These are phyloP conservation scores for Ctena decussata DNA, from an alignment of 2,888 invertebrate genomes.

Conservation along the genomic window DNA sequence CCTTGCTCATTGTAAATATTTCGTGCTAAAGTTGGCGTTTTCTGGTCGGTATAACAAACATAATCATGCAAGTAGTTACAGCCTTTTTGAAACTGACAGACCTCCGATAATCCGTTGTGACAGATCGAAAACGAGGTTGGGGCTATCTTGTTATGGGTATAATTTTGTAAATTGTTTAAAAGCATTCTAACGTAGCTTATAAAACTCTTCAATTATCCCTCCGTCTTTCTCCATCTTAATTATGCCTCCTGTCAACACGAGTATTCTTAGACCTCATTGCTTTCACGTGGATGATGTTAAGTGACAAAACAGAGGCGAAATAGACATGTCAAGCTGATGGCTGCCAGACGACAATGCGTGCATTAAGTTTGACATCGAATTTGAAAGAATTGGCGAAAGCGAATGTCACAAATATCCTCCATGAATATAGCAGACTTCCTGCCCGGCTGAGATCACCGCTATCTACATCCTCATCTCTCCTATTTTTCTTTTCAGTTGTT, in stretches of 20 bases:
- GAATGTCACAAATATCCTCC: too few species aligned
- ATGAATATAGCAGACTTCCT: too few species aligned
- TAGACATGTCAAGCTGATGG: neutral
- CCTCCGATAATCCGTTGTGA: neutral
- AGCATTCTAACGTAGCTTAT: slow-evolving; percentile 58
- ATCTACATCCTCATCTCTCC: too few species aligned
- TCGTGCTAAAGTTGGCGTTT: too few species aligned
- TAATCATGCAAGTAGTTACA: too few species aligned
- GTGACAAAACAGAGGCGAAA: neutral
- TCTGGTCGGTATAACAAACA: too few species aligned
- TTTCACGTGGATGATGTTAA: neutral
- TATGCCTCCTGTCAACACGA: neutral
- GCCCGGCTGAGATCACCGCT: too few species aligned
- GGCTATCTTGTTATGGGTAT: slow-evolving; percentile 45
- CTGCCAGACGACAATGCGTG: neutral
- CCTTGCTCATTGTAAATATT: too few species aligned
- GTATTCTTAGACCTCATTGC: neutral
- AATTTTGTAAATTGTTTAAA: slow-evolving; percentile 66
- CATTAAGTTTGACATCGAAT: too few species aligned
- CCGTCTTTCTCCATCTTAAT: neutral
- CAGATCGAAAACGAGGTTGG: slow-evolving; percentile 3
- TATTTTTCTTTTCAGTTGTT: too few species aligned
- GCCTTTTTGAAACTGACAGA: too few species aligned
- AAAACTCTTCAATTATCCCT: slow-evolving; percentile 53
- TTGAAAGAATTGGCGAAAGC: too few species aligned